Evolutionary conservation across 1,140 invertebrate species (phyloP).

Genomic region (Drosophila persimilis): DNA sequence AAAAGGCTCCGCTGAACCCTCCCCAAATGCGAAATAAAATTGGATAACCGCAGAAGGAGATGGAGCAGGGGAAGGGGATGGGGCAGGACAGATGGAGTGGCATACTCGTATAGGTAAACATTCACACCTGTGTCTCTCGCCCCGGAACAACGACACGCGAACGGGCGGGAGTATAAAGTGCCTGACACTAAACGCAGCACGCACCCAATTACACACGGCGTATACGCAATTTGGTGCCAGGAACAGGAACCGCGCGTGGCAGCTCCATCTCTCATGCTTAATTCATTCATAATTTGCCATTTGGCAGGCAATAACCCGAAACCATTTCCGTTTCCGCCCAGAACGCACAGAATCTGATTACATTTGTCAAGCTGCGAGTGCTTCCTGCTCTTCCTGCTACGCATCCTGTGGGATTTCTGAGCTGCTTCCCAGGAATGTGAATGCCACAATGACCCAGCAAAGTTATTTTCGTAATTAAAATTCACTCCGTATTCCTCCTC

Average conservation of each 20-base stretch:
- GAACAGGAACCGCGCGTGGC: constrained; percentile 26
- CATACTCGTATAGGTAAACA: not conserved
- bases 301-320: constrained; percentile 51
- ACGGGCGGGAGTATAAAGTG: constrained; percentile 27
- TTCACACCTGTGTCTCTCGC: constrained; percentile 43
- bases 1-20: constrained; percentile 2
- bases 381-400: not conserved
- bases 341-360: constrained; percentile 45
- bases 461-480: constrained; percentile 71
- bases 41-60: constrained; percentile 45
- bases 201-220: constrained; percentile 40
- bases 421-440: constrained; percentile 6
- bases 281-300: constrained; percentile 70
- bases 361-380: constrained; percentile 25
- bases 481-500: constrained; percentile 42
- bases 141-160: constrained; percentile 6
- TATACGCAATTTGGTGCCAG: constrained; percentile 41
- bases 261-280: constrained; percentile 40
- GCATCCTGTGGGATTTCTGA: not conserved
- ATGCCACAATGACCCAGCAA: constrained; percentile 33
- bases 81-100: too few species aligned
- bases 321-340: constrained; percentile 56
- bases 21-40: constrained; percentile 57
- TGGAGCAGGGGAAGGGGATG: too few species aligned
- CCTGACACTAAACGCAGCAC: constrained; percentile 49